These are phyloP conservation scores for Brachyistius frenatus DNA, from an alignment of 2,113 vertebrate genomes.

Conservation along the genomic window DNA sequence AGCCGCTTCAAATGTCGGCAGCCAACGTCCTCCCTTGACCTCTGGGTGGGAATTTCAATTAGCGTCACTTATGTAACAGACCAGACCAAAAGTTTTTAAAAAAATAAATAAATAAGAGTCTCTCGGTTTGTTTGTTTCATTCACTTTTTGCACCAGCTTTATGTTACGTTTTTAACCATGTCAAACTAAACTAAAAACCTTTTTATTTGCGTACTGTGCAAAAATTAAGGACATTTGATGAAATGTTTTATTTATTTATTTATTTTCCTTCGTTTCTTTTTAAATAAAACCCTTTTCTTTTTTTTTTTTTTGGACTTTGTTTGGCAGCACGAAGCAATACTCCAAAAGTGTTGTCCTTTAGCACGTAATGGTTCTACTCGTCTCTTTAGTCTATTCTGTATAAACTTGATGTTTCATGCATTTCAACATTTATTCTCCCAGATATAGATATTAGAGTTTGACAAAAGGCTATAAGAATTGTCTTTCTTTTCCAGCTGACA, in stretches of 20 bases:
- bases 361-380: neutral
- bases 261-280: too few relatives aligned
- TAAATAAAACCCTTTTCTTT: too few relatives aligned
- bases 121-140: neutral
- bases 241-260: too few relatives aligned
- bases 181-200: neutral
- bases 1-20: neutral
- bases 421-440: neutral
- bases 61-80: slow-evolving; percentile 44
- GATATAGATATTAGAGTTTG: neutral
- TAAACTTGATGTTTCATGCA: neutral
- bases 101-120: neutral
- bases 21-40: slow-evolving; percentile 51
- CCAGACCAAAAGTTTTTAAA: neutral
- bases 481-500: neutral
- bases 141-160: neutral
- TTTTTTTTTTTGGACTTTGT: neutral
- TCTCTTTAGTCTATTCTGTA: neutral
- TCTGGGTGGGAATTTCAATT: slow-evolving; percentile 59
- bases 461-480: neutral
- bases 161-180: neutral
- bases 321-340: neutral
- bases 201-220: neutral
- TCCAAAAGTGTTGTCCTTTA: neutral
- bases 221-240: neutral